Evolutionary conservation across 23 tunicate species (phyloP), one percentile per base, ranked within the genome.

Genomic region (Clavelina lepadiformis): DNA sequence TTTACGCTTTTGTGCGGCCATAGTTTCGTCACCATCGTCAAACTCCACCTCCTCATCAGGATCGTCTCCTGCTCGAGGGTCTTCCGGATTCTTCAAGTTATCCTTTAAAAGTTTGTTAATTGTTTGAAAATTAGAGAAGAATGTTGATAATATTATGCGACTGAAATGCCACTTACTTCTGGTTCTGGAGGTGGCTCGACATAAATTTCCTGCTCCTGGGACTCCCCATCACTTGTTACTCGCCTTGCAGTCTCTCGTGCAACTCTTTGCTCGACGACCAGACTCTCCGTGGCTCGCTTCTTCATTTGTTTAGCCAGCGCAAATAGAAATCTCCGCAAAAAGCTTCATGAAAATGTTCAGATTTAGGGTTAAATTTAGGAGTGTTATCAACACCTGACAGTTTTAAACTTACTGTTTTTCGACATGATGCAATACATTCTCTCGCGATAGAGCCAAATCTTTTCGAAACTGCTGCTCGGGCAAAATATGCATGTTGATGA

Each of bases 351-450:
- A 5, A 33, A 52, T n/a, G n/a, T n/a, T n/a, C n/a, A n/a, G n/a
- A n/a, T n/a, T n/a, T n/a, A n/a, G n/a, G n/a, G n/a, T n/a, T n/a
- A n/a, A n/a, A n/a, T n/a, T n/a, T n/a, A n/a, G n/a, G n/a, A n/a
- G n/a, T n/a, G n/a, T n/a, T n/a, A n/a, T n/a, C n/a, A n/a, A n/a
- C n/a, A n/a, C n/a, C n/a, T n/a, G n/a, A n/a, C n/a, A n/a, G n/a
- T n/a, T n/a, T n/a, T n/a, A n/a, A n/a, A n/a, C n/a, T 64, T 73
- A 85, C 93, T 44, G 63, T 35, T 62, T 53, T 51, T 85, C 93
- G 54, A 85, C 71, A 56, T 64, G 68, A 52, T 59, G 59, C 38
- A 85, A 1, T 26, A 76, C 74, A 38, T 36, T 41, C 0, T 41
- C 51, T 23, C 83, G 66, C 24, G 66, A 30, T 36, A 71, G 36